Conservation (phyloP, 1,140 invertebrate species). For the Calycopis cecrops region DNA sequence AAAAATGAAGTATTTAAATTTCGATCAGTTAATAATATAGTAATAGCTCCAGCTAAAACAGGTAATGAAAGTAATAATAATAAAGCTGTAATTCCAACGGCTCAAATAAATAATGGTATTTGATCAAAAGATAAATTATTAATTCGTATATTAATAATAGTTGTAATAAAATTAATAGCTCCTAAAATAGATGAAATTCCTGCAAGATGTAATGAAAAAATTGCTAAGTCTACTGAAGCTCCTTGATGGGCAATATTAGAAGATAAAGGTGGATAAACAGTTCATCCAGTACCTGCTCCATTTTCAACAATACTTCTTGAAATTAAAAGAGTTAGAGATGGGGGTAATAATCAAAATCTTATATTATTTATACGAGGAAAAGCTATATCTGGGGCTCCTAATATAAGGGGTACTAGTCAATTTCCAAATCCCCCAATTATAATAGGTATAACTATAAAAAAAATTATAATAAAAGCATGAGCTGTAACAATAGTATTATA, state of each 20-base stretch:
- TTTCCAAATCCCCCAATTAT: constrained; percentile 88
- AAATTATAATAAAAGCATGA: constrained; percentile 79
- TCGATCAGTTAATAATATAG: constrained; percentile 78
- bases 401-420: constrained; percentile 83
- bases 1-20: constrained; percentile 84
- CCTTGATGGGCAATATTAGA: neutral
- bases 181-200: constrained; percentile 13
- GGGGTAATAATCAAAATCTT: too few species aligned
- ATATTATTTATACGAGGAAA: too few species aligned
- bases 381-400: too few species aligned
- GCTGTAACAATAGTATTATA: constrained; percentile 84
- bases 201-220: constrained; percentile 6
- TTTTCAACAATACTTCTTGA: constrained; percentile 76
- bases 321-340: constrained; percentile 77
- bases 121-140: constrained; percentile 68
- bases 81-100: constrained; percentile 81
- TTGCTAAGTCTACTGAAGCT: constrained; percentile 1
- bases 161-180: constrained; percentile 30
- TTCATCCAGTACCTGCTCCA: constrained; percentile 78
- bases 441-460: constrained; percentile 87
- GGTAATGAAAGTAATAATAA: constrained; percentile 80
- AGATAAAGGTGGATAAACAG: constrained; percentile 37
- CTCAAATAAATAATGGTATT: constrained; percentile 79
- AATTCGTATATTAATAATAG: constrained; percentile 76
- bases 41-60: constrained; percentile 83